Evolutionary conservation across 2,797 vertebrate species (phyloP).

Genomic region (Poecilia velifera): DNA sequence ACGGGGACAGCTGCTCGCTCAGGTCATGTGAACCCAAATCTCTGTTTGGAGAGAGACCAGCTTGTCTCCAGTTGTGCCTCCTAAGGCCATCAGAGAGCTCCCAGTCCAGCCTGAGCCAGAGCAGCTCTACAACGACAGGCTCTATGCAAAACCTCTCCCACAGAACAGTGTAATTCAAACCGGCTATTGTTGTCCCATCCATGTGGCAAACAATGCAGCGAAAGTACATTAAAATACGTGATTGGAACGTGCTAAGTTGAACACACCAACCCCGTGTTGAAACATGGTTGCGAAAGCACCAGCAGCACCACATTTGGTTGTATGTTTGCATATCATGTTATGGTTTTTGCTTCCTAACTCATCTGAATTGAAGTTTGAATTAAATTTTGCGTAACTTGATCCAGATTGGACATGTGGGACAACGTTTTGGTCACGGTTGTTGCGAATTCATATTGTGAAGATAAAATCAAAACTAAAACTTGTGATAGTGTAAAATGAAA

Average conservation of each 20-base stretch:
- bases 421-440: background rate
- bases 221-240: background rate
- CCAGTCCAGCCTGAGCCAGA: conserved; percentile 45
- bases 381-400: background rate
- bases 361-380: background rate
- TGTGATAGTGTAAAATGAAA: background rate
- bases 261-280: background rate
- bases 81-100: conserved; percentile 57
- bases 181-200: background rate
- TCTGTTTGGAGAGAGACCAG: conserved; percentile 76
- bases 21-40: conserved; percentile 76
- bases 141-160: conserved; percentile 14
- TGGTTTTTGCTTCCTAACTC: background rate
- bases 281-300: background rate
- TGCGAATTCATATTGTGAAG: background rate
- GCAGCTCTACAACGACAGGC: conserved; percentile 23
- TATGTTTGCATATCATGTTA: background rate
- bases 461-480: background rate
- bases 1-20: conserved; percentile 73
- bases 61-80: conserved; percentile 77
- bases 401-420: background rate
- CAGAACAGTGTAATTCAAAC: conserved; percentile 6
- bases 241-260: background rate
- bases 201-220: background rate
- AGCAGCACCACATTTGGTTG: background rate